Conservation (phyloP, 2,113 vertebrate genomes). For the Natator depressus region DNA sequence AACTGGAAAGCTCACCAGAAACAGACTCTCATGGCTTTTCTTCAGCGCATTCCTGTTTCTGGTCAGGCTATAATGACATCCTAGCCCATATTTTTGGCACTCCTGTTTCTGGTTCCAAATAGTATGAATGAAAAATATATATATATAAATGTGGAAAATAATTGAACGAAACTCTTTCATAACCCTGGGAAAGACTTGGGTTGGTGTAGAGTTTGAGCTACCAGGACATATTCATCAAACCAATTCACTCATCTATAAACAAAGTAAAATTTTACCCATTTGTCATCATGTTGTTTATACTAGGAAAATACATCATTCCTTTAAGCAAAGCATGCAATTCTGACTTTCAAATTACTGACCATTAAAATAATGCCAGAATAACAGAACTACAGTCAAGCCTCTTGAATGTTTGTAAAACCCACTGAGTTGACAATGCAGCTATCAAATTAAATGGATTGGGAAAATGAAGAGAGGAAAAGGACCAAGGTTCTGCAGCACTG, state of each 20-base stretch:
- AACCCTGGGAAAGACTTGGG: not conserved
- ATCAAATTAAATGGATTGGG: not conserved
- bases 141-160: not conserved
- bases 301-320: not conserved
- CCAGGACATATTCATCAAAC: not conserved
- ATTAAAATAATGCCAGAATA: not conserved
- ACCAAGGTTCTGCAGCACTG: not conserved
- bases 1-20: conserved; percentile 12
- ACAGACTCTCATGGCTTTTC: not conserved
- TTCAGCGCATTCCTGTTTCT: not conserved
- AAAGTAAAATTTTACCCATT: not conserved
- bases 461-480: not conserved
- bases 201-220: not conserved
- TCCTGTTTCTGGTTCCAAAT: not conserved
- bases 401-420: not conserved
- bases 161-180: too few species aligned
- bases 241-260: not conserved
- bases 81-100: not conserved
- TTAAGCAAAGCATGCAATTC: not conserved
- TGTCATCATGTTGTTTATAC: not conserved
- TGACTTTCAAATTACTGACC: not conserved
- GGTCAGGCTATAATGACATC: not conserved
- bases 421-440: not conserved
- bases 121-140: not conserved
- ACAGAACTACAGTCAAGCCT: not conserved